Evolutionary conservation across 2,797 vertebrate genomes (phyloP).

Genomic region (Peromyscus nudipes): DNA sequence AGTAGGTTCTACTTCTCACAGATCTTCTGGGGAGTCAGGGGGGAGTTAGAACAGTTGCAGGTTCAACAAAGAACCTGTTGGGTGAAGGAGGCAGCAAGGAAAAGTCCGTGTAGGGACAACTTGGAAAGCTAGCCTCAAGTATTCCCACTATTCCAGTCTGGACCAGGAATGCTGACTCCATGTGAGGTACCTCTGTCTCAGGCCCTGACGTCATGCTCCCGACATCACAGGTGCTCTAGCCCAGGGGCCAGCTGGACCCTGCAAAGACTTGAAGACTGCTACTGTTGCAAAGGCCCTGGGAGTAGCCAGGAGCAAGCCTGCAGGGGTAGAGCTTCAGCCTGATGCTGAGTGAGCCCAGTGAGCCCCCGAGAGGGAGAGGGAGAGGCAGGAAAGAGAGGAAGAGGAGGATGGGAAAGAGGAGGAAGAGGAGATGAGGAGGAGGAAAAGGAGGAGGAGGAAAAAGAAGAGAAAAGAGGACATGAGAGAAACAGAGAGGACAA

Average conservation of each 20-base stretch:
- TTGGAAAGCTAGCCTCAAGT: not conserved
- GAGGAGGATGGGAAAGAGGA: not conserved
- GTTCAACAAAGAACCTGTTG: not conserved
- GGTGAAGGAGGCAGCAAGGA: not conserved
- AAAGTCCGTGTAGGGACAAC: not conserved
- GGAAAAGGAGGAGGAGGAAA: not conserved
- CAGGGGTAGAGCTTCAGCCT: not conserved
- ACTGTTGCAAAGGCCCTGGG: not conserved
- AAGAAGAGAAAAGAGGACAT: not conserved
- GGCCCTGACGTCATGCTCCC: no score
- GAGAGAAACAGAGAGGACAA: not conserved
- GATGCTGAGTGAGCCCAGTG: not conserved
- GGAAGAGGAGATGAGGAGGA: not conserved
- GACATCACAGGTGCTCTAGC: not conserved
- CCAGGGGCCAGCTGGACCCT: not conserved
- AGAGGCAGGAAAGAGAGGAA: not conserved
- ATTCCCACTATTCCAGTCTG: not conserved
- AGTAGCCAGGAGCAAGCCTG: not conserved
- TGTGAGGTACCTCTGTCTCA: not conserved
- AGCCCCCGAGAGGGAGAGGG: no score
- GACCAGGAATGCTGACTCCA: not conserved
- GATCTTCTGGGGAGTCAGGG: not conserved
- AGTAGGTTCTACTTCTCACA: not conserved
- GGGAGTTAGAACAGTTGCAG: not conserved
- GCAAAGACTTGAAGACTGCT: not conserved